Base-by-base conservation (phyloP, 2,113 vertebrate genomes). In the Cheirogaleus medius region DNA sequence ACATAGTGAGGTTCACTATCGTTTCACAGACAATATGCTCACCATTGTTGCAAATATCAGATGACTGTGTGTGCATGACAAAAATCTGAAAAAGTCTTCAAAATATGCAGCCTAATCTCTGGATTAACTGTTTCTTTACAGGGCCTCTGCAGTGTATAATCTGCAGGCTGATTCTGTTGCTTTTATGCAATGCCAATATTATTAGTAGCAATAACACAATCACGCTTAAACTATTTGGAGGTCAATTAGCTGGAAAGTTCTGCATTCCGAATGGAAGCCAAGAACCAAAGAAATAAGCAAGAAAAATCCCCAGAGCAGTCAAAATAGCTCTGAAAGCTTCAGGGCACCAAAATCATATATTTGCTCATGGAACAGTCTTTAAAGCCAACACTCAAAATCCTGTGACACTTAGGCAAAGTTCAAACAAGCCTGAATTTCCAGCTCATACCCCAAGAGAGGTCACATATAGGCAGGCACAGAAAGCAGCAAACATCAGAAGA, bases 101-200 rank as follows among this genome's bases (percentile, higher is more conserved):
- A 88, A 97, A 91, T 81, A 77, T 29, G 49, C 78, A 91, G 63
- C 52, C 37, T 97, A 77, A 87, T 78, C 87, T 88, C 78, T 60
- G 66, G 95, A 87, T 94, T 90, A 95, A 88, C 86, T 96, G 84
- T 90, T 87, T 94, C 95, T 92, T 96, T 93, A 66, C 87, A 89
- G 78, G 34, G 13, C 44, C 54, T 94, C n/a, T 6, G 60, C 13
- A 25, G 18, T 37, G 66, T 77, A 25, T 81, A 90, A 83, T 91
- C 90, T 86, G 34, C 37, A 85, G 91, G 68, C 80, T 94, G 71
- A 91, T 39, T 76, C 39, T 87, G 47, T 63, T 44, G 90, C 93
- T 96, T 97, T 98, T 54, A 87, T 77, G 49, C 89, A 80, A 81
- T 52, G 80, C 86, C 91, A 93, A 37, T 88, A 83, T 91, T 87